A percentile compares a stretch with the other conserved stretches of the same genome.
Conservation (phyloP, 1,140 invertebrate species). For the Diorhabda sublineata region DNA sequence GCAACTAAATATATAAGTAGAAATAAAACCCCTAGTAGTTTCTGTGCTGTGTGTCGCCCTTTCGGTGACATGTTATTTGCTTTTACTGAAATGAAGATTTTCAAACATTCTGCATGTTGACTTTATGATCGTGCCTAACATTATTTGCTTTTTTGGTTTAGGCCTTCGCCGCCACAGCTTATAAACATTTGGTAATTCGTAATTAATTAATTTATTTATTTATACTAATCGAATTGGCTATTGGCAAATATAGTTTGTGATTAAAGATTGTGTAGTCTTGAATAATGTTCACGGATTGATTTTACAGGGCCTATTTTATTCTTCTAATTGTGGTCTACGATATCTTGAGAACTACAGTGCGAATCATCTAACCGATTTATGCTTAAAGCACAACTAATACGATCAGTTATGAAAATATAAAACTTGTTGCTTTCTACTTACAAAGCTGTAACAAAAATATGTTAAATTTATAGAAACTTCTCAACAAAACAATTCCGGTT, state of each 20-base stretch:
- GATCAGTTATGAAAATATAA: too few relatives aligned
- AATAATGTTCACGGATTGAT: background rate
- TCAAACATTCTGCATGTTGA: slow-evolving; percentile 61
- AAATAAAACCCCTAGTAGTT: slow-evolving; percentile 15
- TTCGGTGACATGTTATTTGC: slow-evolving; percentile 16
- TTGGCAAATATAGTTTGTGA: slow-evolving; percentile 5
- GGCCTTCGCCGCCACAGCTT: slow-evolving; percentile 39
- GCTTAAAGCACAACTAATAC: too few relatives aligned
- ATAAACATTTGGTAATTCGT: slow-evolving; percentile 1
- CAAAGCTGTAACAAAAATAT: too few relatives aligned
- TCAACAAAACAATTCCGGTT: too few relatives aligned
- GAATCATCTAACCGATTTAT: too few relatives aligned
- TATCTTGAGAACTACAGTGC: too few relatives aligned
- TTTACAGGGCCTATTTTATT: background rate
- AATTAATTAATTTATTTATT: slow-evolving; percentile 7
- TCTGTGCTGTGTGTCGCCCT: slow-evolving; percentile 8
- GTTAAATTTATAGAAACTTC: too few relatives aligned
- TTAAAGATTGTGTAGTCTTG: background rate
- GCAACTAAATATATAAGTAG: slow-evolving; percentile 23
- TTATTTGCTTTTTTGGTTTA: slow-evolving; percentile 40
- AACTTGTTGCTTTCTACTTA: too few relatives aligned
- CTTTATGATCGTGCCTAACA: slow-evolving; percentile 34
- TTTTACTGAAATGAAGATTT: slow-evolving; percentile 36
- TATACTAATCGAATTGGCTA: slow-evolving; percentile 18
- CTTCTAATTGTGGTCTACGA: too few relatives aligned